Percentiles rank a stretch among this genome's conserved stretches.
Evolutionary conservation across 1,140 invertebrate genomes (phyloP).

Genomic region (Pogonomyrmex californicus): DNA sequence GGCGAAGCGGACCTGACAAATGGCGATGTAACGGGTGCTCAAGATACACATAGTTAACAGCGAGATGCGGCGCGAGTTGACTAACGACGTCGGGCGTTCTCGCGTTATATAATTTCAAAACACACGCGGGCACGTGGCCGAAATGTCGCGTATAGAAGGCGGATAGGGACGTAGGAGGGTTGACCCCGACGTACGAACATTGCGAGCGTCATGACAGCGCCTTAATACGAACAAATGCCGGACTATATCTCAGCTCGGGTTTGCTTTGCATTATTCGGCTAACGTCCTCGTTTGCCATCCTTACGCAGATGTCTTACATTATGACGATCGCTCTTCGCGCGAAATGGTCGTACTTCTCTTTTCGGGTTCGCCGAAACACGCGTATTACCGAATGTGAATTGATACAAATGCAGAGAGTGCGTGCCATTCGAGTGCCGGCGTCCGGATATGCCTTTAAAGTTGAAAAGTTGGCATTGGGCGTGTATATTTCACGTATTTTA

Average conservation of each 20-base stretch:
- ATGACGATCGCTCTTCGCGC: slow-evolving; percentile 48
- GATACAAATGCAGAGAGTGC: slow-evolving; percentile 33
- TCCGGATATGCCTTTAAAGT: not conserved
- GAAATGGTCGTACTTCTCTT: slow-evolving; percentile 58
- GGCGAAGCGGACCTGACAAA: slow-evolving; percentile 71
- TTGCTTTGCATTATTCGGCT: slow-evolving; percentile 85
- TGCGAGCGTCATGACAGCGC: slow-evolving; percentile 72
- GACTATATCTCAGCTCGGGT: slow-evolving; percentile 83
- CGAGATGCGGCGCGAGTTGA: slow-evolving; percentile 74
- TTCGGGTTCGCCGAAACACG: slow-evolving; percentile 56
- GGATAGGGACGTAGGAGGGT: not conserved
- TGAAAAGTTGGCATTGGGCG: not conserved
- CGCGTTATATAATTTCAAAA: slow-evolving; percentile 83
- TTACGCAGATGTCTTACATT: slow-evolving; percentile 70
- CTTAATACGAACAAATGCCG: slow-evolving; percentile 85
- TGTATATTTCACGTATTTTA: not conserved
- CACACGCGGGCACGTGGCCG: slow-evolving; percentile 69
- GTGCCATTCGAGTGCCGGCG: not conserved
- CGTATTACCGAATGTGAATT: slow-evolving; percentile 54
- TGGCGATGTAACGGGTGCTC: slow-evolving; percentile 78
- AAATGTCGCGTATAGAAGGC: slow-evolving; percentile 51
- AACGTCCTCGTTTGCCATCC: slow-evolving; percentile 83
- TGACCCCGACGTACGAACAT: slow-evolving; percentile 48
- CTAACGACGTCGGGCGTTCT: slow-evolving; percentile 78
- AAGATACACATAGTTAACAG: slow-evolving; percentile 80